Evolutionary conservation across 2,797 vertebrate genomes (phyloP), one percentile per base, ranked within the genome.

Genomic region (Enteromius anoplus): DNA sequence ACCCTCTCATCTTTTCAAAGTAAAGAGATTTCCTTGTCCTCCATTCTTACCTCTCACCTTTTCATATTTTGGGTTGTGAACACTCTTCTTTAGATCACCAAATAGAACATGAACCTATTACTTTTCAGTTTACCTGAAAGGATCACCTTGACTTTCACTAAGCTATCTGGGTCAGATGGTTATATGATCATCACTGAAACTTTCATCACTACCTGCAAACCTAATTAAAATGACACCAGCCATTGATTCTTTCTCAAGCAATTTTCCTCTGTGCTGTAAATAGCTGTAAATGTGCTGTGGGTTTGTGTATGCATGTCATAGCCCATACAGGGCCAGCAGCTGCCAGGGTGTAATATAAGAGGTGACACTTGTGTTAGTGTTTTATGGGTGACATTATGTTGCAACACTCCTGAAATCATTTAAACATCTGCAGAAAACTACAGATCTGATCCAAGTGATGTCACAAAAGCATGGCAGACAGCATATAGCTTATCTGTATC

Each of bases 321-420:
- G 34, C 29, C 45, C 53, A 80, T 21, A 23, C 69, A 84, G 65
- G 72, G 75, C 17, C 37, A 82, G 79, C 82, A 80, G 87, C 87
- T 86, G 87, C 82, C 71, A 49, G 47, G 64, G 62, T 82, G 76
- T 77, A 69, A 86, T 80, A 45, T 83, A 75, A 83, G 68, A 68
- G 42, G 34, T 37, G 66, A 78, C 60, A 17, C 53, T 32, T 29
- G 34, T 29, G 55, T 69, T 77, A 64, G n/a, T 78, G 70, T 40
- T 72, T 72, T 75, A 55, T 58, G 62, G 75, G 23, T 62, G 58
- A 71, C 70, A 29, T 17, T 77, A 84, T 84, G 69, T 78, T 70
- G 84, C 86, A 85, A 80, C 11, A 86, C 51, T 47, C 40, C 29
- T 51, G 62, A 60, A 42, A 47, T 75, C 4, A 55, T 34, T 55